Evolutionary conservation across 2,888 invertebrate species (phyloP), one percentile per base, ranked within the genome.

Genomic region (Eupeodes luniger): DNA sequence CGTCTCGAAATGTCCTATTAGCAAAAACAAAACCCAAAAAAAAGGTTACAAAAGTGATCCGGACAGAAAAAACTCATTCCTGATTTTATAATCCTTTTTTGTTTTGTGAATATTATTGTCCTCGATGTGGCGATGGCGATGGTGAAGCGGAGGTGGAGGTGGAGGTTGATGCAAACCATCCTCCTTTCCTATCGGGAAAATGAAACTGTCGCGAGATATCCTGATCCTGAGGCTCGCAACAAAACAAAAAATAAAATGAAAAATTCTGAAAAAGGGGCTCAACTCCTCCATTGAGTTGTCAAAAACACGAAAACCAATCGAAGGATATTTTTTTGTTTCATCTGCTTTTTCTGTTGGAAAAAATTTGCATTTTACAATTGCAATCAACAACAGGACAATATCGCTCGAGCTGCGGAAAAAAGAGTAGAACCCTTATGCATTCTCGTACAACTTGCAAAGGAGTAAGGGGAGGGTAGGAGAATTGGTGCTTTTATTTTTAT

Each of bases 331-430:
- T 57, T 19, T 44, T 59, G 12, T 27, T 34, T 61, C 53, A 40
- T 9, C 19, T 34, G 44, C 49, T 62, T 5, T 49, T 59, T 64
- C 44, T 53, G 70, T 27, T 40, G 47, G 47, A 81, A 66, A 55
- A 64, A 59, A 80, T 88, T 88, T 85, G 88, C 88, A 88, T 88
- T 88, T 88, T 88, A 88, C 88, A 88, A 88, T 88, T 88, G 88
- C 88, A 88, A 85, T 88, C 88, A 88, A 81, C 88, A 85, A 84
- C 81, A 69, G 78, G 78, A 81, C 77, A 80, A 88, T 88, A 88
- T 88, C 87, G 53, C 67, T 36, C 53, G 59, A 40, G 47, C 5
- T n/a, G 11, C 27, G 27, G 12, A 16, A 44, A 61, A 51, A 34
- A 44, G 2, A 16, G 14, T 11, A 36, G 34, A 34, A 34, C 27